Conservation (phyloP, 2,888 invertebrate genomes). For the Danaus chrysippus region DNA sequence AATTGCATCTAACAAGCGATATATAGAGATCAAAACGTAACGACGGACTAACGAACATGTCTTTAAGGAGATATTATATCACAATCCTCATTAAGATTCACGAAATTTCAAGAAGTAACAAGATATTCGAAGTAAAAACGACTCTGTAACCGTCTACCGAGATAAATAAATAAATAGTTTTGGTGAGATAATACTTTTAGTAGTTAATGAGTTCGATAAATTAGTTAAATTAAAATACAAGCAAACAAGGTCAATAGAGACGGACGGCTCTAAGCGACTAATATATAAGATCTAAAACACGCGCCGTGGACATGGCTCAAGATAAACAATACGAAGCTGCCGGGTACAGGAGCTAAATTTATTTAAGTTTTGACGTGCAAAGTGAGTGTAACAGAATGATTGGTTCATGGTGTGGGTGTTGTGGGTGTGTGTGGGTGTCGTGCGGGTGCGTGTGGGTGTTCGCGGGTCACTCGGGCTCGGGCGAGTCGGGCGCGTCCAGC, state of each 20-base stretch:
- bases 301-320: neutral
- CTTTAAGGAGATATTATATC: conserved; percentile 34
- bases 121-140: conserved; percentile 21
- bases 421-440: conserved; percentile 13
- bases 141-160: conserved; percentile 28
- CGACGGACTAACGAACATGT: conserved; percentile 19
- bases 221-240: conserved; percentile 37
- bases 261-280: conserved; percentile 30
- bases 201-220: conserved; percentile 50
- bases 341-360: neutral
- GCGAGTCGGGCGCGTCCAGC: conserved; percentile 71
- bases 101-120: conserved; percentile 42
- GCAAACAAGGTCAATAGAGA: conserved; percentile 27
- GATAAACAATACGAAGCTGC: conserved; percentile 1
- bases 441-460: conserved; percentile 19
- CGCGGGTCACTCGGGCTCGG: conserved; percentile 66
- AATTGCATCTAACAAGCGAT: neutral
- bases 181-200: conserved; percentile 74
- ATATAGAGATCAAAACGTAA: conserved; percentile 7
- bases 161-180: conserved; percentile 64
- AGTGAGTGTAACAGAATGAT: conserved; percentile 7
- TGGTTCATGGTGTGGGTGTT: conserved; percentile 7
- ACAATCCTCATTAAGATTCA: conserved; percentile 45
- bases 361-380: neutral
- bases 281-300: conserved; percentile 12